Evolutionary conservation across 2,888 invertebrate genomes (phyloP).

Genomic region (Eubasilissa splendida): DNA sequence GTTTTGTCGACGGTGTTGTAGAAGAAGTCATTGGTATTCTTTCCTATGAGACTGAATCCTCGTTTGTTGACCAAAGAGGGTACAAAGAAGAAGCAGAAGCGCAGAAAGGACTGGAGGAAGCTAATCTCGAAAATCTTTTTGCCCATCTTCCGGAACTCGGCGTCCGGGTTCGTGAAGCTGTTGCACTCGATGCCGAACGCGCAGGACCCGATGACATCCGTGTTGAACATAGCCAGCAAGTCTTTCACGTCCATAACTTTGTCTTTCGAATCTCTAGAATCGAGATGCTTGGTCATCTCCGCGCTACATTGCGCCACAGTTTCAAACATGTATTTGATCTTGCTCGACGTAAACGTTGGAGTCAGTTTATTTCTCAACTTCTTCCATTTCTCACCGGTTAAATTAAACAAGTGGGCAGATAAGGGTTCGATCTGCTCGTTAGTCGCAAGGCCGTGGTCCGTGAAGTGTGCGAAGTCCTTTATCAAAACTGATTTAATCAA

Average conservation of each 20-base stretch:
- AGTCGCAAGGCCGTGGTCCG: conserved; percentile 70
- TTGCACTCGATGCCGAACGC: conserved; percentile 69
- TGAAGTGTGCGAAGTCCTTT: conserved; percentile 77
- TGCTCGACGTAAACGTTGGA: conserved; percentile 49
- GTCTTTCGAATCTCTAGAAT: conserved; percentile 41
- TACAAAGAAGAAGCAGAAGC: conserved; percentile 67
- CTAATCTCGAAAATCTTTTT: conserved; percentile 59
- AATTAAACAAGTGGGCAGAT: conserved; percentile 41
- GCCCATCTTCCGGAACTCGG: conserved; percentile 63
- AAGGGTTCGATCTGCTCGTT: conserved; percentile 60
- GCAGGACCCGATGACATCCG: conserved; percentile 69
- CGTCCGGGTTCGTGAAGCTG: conserved; percentile 64
- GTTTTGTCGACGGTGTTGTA: conserved; percentile 67
- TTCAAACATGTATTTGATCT: conserved; percentile 49
- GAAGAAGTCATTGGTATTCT: conserved; percentile 67
- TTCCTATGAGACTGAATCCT: conserved; percentile 62
- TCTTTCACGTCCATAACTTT: conserved; percentile 65
- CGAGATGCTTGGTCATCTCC: conserved; percentile 52
- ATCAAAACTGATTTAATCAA: conserved; percentile 75
- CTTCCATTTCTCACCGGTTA: conserved; percentile 46
- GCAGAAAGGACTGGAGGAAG: conserved; percentile 61
- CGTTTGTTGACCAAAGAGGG: conserved; percentile 66
- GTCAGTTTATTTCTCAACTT: conserved; percentile 48
- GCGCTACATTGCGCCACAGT: conserved; percentile 25
- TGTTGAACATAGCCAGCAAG: conserved; percentile 66